Percentiles rank a stretch among this genome's conserved stretches.
These are phyloP conservation scores for Pluvianellus socialis DNA, from an alignment of 2,113 vertebrate species.

Conservation along the genomic window DNA sequence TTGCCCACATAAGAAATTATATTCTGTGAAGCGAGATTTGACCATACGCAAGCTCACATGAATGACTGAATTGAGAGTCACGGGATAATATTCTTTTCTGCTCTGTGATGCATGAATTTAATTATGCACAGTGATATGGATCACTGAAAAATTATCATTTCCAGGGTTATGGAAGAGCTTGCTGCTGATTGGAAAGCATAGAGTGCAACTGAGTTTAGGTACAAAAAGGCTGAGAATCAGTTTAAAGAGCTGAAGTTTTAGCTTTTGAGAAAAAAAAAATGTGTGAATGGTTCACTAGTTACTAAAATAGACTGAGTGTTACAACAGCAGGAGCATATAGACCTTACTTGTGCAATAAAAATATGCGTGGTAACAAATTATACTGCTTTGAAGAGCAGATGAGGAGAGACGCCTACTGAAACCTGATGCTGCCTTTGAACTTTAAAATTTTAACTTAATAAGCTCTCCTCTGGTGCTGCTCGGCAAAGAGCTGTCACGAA, in stretches of 20 bases:
- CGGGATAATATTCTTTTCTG: conserved; percentile 18
- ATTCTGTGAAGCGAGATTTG: not conserved
- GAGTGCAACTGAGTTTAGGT: not conserved
- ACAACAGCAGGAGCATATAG: conserved; percentile 33
- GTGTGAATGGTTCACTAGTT: conserved; percentile 11
- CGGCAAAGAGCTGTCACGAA: conserved; percentile 40
- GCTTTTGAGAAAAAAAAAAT: not conserved
- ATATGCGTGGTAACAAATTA: conserved; percentile 42
- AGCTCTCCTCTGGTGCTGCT: conserved; percentile 7
- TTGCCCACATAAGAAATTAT: not conserved
- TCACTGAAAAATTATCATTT: conserved; percentile 40
- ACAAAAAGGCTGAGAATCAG: not conserved
- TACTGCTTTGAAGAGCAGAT: conserved; percentile 45
- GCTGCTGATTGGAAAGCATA: not conserved
- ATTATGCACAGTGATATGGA: not conserved
- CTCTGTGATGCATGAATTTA: conserved; percentile 37
- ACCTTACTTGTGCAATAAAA: conserved; percentile 29
- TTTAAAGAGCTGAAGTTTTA: not conserved
- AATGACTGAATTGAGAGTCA: conserved; percentile 3
- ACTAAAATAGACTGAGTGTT: conserved; percentile 22
- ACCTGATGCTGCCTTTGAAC: conserved; percentile 64
- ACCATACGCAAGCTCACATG: not conserved
- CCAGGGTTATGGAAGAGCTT: not conserved
- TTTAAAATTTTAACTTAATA: conserved; percentile 50
- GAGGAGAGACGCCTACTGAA: conserved; percentile 58